Base-by-base conservation (phyloP, 2,888 invertebrate genomes). In the Mayetiola destructor region DNA sequence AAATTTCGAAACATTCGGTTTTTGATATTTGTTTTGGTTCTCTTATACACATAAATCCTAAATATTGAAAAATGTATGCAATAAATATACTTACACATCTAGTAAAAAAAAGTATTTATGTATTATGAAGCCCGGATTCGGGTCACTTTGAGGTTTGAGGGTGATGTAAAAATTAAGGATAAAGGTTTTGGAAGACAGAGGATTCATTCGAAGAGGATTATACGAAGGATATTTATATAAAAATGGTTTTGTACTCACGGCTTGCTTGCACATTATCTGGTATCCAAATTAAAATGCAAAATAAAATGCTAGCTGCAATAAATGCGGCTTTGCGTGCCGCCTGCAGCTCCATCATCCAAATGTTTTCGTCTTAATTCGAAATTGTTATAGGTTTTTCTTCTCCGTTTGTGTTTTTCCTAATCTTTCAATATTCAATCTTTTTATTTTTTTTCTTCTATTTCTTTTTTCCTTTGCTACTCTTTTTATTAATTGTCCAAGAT, bases 171-270 rank as follows among this genome's bases (percentile, higher is more conserved):
- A n/a, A n/a, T n/a, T n/a, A n/a, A n/a, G n/a, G n/a, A n/a, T n/a
- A n/a, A n/a, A n/a, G n/a, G n/a, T n/a, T n/a, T n/a, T n/a, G n/a
- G n/a, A n/a, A n/a, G n/a, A n/a, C n/a, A n/a, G n/a, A n/a, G n/a
- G n/a, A n/a, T n/a, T n/a, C n/a, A n/a, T n/a, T n/a, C n/a, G n/a
- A n/a, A n/a, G n/a, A n/a, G n/a, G n/a, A n/a, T n/a, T n/a, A n/a
- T n/a, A n/a, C n/a, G n/a, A n/a, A n/a, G n/a, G n/a, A n/a, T n/a
- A 2, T 4, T 3, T 2, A 23, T 3, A 42, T 6, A 48, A 27
- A 48, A 48, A 27, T 48, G 48, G 48, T 27, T 48, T 48, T 48
- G 48, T 48, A 48, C 48, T 48, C 48, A 48, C 48, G 48, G 48
- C 48, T 48, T 6, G 48, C 48, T 14, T 48, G n/a, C 23, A 48